Conservation (phyloP, 2,888 invertebrate species). For the Drosophila quasianomalipes region DNA sequence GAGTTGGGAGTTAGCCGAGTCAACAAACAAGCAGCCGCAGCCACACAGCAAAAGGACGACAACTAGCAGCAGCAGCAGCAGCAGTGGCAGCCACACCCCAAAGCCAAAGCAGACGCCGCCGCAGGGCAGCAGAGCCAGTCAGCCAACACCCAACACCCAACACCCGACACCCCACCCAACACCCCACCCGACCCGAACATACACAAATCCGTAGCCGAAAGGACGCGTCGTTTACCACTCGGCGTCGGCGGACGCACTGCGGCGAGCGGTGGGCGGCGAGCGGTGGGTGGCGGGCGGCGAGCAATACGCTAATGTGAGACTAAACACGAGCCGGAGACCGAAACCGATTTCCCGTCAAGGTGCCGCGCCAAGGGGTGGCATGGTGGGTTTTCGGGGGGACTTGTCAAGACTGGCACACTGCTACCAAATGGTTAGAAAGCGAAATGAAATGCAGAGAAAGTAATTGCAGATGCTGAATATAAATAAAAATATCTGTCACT, state of each 20-base stretch:
- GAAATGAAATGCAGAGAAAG: background rate
- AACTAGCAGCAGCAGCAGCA: background rate
- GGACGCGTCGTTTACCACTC: conserved; percentile 66
- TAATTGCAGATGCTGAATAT: background rate
- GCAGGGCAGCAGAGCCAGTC: conserved; percentile 15
- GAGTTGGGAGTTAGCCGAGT: conserved; percentile 20
- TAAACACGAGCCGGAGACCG: conserved; percentile 71
- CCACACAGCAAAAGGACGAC: conserved; percentile 11
- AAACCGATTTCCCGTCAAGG: conserved; percentile 75
- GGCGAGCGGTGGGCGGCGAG: conserved; percentile 5
- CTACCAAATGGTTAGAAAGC: conserved; percentile 6
- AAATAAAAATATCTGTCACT: background rate
- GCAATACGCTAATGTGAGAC: conserved; percentile 75
- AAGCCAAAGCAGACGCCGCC: conserved; percentile 51
- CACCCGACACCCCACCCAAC: background rate
- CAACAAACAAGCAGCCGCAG: conserved; percentile 63
- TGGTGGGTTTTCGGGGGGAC: background rate
- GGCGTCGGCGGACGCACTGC: conserved; percentile 29
- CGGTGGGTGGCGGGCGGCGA: conserved; percentile 14
- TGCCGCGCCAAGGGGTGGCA: conserved; percentile 29
- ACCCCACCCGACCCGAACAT: conserved; percentile 13
- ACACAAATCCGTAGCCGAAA: conserved; percentile 57
- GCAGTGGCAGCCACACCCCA: conserved; percentile 38
- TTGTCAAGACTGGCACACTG: conserved; percentile 27
- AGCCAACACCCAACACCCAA: conserved; percentile 21